Evolutionary conservation across 2,797 vertebrate species (phyloP).

Genomic region (Mareca penelope): DNA sequence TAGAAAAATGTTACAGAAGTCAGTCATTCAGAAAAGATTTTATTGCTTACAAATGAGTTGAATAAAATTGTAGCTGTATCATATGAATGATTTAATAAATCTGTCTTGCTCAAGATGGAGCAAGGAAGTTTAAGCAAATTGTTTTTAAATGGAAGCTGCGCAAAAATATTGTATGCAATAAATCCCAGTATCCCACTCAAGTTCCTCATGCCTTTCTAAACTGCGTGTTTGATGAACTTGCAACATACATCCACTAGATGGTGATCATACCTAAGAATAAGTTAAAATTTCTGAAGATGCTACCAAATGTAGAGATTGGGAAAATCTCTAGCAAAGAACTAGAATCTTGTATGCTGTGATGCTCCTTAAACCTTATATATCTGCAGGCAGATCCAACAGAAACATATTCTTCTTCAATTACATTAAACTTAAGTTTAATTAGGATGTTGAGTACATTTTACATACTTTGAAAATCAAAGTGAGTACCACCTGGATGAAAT

Average conservation of each 20-base stretch:
- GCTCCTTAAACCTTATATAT: background rate
- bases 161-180: background rate
- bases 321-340: background rate
- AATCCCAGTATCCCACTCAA: background rate
- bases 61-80: background rate
- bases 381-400: background rate
- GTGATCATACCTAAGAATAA: slow-evolving; percentile 5
- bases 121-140: background rate
- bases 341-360: background rate
- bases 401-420: background rate
- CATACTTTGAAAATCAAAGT: background rate
- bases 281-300: background rate
- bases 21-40: background rate
- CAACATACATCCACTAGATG: slow-evolving; percentile 45
- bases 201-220: background rate
- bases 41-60: background rate
- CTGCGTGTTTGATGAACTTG: background rate
- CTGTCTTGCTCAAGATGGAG: background rate
- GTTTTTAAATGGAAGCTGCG: background rate
- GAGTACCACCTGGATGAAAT: background rate
- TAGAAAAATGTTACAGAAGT: background rate
- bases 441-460: background rate
- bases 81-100: background rate
- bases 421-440: background rate
- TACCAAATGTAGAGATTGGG: background rate